Conservation (phyloP, 1,140 invertebrate species). For the Drosophila takahashii region DNA sequence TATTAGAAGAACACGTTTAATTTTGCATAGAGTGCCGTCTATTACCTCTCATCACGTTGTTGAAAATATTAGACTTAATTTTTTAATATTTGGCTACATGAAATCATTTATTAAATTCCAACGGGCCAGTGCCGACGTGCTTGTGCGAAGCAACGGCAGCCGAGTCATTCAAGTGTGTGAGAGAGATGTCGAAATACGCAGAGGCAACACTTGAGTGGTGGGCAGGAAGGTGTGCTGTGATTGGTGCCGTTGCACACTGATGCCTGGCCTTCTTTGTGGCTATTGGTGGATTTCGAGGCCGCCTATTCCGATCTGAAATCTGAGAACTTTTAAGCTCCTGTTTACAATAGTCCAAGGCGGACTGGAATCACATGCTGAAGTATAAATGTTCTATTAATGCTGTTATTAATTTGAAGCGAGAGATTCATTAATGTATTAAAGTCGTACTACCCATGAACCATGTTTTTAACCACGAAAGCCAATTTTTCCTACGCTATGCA, state of each 20-base stretch:
- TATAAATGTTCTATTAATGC: background rate
- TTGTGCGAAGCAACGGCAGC: constrained; percentile 8
- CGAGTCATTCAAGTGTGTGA: constrained; percentile 22
- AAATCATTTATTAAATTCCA: constrained; percentile 27
- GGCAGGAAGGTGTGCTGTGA: constrained; percentile 53
- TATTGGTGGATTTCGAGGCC: constrained; percentile 59
- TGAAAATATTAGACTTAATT: constrained; percentile 14
- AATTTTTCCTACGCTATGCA: background rate
- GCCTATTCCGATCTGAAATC: constrained; percentile 6
- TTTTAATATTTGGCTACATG: constrained; percentile 42
- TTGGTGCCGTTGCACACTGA: constrained; percentile 52
- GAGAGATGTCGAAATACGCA: constrained; percentile 30
- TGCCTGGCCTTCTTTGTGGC: constrained; percentile 37
- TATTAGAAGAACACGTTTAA: background rate
- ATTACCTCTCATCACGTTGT: background rate
- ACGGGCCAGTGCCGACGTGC: constrained; percentile 7
- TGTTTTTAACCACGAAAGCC: background rate
- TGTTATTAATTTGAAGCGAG: background rate
- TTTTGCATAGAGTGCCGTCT: background rate
- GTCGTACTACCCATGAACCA: background rate
- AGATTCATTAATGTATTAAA: background rate
- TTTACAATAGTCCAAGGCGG: background rate
- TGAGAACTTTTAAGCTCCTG: no score
- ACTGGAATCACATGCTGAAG: background rate
- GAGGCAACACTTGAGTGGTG: constrained; percentile 42